Percentiles rank a stretch among this genome's conserved stretches.
Evolutionary conservation across 2,113 vertebrate species (phyloP).

Genomic region (Microtus oregoni): DNA sequence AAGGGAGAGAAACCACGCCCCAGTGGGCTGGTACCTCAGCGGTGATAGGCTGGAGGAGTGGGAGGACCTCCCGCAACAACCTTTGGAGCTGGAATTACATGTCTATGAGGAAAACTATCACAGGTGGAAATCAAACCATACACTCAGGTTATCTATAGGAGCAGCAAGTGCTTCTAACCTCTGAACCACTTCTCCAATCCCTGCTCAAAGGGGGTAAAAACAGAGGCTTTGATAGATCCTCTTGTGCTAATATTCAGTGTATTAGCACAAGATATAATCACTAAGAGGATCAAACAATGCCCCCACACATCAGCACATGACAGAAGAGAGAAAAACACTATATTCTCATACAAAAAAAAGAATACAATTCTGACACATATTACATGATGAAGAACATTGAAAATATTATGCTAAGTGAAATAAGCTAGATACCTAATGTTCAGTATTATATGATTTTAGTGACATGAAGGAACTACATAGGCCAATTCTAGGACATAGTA

Average conservation of each 20-base stretch:
- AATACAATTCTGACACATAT: not conserved
- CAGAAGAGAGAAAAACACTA: not conserved
- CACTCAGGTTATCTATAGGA: not conserved
- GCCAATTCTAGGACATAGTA: not conserved
- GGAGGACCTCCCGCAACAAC: too few relatives aligned
- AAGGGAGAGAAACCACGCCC: too few relatives aligned
- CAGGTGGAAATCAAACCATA: too few relatives aligned
- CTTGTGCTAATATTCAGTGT: not conserved
- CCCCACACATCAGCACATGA: not conserved
- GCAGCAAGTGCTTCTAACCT: not conserved
- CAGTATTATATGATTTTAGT: not conserved
- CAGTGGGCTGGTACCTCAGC: too few relatives aligned
- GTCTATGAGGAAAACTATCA: too few relatives aligned
- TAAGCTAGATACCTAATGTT: not conserved
- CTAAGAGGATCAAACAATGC: not conserved
- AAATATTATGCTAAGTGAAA: not conserved
- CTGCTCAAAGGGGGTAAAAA: not conserved
- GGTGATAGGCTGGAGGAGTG: too few relatives aligned
- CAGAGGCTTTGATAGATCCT: not conserved
- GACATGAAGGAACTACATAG: too few relatives aligned
- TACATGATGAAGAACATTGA: not conserved
- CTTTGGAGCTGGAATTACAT: not conserved
- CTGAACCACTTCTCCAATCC: not conserved
- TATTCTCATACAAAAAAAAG: not conserved
- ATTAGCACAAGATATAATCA: not conserved